A percentile compares a stretch with the other conserved stretches of the same genome.
These are phyloP conservation scores for Neelides sp. DNA, from an alignment of 1,140 invertebrate species.

Conservation along the genomic window DNA sequence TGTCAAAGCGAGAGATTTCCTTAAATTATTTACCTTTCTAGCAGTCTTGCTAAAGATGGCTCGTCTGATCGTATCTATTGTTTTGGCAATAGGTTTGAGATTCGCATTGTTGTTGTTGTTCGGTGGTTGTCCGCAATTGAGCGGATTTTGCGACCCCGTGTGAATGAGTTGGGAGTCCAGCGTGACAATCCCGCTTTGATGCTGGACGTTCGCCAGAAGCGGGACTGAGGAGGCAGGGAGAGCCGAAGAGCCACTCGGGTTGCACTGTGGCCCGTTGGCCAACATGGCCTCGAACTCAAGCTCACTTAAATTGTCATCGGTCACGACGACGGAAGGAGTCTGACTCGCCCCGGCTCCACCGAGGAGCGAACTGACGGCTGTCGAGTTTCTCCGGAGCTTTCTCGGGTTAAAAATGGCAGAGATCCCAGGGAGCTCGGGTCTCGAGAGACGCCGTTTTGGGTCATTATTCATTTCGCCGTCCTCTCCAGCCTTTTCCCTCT, in stretches of 20 bases:
- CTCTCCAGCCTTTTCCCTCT: too few species aligned
- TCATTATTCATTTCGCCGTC: constrained; percentile 29
- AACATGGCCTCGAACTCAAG: constrained; percentile 19
- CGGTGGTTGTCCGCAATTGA: not conserved
- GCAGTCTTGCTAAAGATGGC: constrained; percentile 32
- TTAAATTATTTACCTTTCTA: constrained; percentile 29
- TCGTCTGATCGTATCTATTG: constrained; percentile 26
- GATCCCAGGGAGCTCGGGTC: constrained; percentile 28
- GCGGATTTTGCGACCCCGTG: not conserved
- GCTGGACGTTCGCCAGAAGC: constrained; percentile 25
- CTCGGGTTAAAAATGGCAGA: constrained; percentile 31
- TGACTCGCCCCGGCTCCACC: constrained; percentile 5
- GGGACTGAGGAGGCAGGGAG: constrained; percentile 23
- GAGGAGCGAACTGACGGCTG: constrained; percentile 27
- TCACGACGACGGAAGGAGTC: constrained; percentile 27
- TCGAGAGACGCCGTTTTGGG: constrained; percentile 27
- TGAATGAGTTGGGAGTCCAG: constrained; percentile 19
- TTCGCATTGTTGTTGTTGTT: constrained; percentile 23
- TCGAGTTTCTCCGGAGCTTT: constrained; percentile 28
- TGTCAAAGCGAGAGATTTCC: too few species aligned
- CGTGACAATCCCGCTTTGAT: constrained; percentile 23
- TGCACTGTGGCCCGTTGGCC: constrained; percentile 11
- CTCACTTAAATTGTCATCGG: constrained; percentile 27
- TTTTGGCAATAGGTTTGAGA: constrained; percentile 31
- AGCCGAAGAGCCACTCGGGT: not conserved